Evolutionary conservation across 2,888 invertebrate species (phyloP).

Genomic region (Drosophila parthenogenetica): DNA sequence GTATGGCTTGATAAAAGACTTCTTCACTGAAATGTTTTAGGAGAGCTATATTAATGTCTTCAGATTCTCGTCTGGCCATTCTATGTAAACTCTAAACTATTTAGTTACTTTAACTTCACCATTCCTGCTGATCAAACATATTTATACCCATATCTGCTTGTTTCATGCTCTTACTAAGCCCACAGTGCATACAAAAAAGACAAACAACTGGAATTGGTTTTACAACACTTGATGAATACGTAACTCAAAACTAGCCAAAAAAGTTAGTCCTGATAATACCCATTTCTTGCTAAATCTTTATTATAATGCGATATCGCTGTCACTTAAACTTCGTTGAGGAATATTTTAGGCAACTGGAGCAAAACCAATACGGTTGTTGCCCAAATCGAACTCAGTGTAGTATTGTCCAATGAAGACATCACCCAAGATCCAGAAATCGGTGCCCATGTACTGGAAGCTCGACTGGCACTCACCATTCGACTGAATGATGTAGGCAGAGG

Average conservation of each 20-base stretch:
- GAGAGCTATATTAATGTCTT: too few species aligned
- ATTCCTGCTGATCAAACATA: too few species aligned
- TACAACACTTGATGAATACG: slow-evolving; percentile 7
- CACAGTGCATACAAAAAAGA: too few species aligned
- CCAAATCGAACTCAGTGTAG: slow-evolving; percentile 97
- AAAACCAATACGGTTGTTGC: slow-evolving; percentile 94
- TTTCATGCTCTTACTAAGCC: too few species aligned
- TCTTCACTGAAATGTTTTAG: too few species aligned
- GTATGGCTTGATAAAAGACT: too few species aligned
- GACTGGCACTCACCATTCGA: slow-evolving; percentile 91
- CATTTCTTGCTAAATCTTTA: slow-evolving; percentile 18
- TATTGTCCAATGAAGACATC: slow-evolving; percentile 97
- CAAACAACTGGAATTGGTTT: background rate
- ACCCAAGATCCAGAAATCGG: slow-evolving; percentile 95
- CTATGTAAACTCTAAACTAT: too few species aligned
- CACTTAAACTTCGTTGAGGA: background rate
- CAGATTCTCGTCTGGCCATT: too few species aligned
- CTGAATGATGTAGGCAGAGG: slow-evolving; percentile 90
- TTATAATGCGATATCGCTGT: background rate
- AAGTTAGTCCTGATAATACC: slow-evolving; percentile 1
- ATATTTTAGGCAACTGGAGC: slow-evolving; percentile 86
- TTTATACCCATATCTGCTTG: too few species aligned
- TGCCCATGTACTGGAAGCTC: slow-evolving; percentile 94
- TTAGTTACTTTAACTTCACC: too few species aligned
- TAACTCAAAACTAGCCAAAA: slow-evolving; percentile 2